Evolutionary conservation across 2,888 invertebrate genomes (phyloP).

Genomic region (Rotaria socialis): DNA sequence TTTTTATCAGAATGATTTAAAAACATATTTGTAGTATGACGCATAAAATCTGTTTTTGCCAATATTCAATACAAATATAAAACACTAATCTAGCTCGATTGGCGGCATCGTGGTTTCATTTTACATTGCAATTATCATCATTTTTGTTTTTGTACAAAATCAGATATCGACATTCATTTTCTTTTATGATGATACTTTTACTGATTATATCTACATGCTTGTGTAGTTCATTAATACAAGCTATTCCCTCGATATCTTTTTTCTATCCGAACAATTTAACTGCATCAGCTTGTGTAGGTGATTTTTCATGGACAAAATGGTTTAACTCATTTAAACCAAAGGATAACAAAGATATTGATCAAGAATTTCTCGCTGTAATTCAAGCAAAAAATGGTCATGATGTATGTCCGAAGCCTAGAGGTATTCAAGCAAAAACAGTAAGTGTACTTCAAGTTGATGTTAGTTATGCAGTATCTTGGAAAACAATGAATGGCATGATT

Average conservation of each 20-base stretch:
- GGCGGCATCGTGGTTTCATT: too few relatives aligned
- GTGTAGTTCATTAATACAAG: neutral
- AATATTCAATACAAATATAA: too few relatives aligned
- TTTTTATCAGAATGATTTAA: too few relatives aligned
- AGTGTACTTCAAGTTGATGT: neutral
- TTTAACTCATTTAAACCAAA: neutral
- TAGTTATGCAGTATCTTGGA: neutral
- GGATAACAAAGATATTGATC: neutral
- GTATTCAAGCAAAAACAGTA: neutral
- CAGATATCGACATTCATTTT: neutral
- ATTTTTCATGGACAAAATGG: constrained; percentile 26
- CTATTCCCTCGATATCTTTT: neutral
- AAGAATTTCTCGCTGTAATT: neutral
- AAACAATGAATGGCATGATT: neutral
- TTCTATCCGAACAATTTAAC: neutral
- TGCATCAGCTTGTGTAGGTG: neutral
- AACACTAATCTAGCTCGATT: too few relatives aligned
- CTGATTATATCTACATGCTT: neutral
- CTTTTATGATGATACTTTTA: neutral
- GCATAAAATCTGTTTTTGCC: neutral
- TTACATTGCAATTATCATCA: too few relatives aligned
- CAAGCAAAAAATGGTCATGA: neutral
- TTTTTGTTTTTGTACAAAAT: too few relatives aligned
- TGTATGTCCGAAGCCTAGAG: neutral
- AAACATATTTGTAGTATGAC: neutral